Evolutionary conservation across 1,140 invertebrate genomes (phyloP).

Genomic region (Zaprionus lachaisei): DNA sequence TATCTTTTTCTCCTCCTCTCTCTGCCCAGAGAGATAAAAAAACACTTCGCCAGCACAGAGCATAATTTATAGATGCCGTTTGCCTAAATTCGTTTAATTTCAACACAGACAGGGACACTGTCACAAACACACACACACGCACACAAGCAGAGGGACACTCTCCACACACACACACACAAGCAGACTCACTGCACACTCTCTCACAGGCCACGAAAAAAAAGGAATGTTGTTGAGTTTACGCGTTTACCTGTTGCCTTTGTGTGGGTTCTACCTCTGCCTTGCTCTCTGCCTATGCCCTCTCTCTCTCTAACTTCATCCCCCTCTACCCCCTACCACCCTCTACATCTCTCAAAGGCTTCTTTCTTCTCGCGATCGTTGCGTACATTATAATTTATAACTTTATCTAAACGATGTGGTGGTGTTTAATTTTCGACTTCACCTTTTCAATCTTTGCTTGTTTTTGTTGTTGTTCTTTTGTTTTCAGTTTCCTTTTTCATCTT

Average conservation of each 20-base stretch:
- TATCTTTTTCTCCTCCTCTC: not conserved
- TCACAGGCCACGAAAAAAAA: conserved; percentile 1
- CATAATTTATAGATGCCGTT: conserved; percentile 83
- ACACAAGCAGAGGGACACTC: not conserved
- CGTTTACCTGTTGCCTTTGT: conserved; percentile 49
- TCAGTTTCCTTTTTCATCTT: conserved; percentile 14
- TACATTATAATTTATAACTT: conserved; percentile 83
- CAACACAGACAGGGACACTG: conserved; percentile 22
- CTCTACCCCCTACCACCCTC: not conserved
- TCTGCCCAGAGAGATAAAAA: conserved; percentile 46
- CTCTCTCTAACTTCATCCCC: no score
- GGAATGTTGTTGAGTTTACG: conserved; percentile 22
- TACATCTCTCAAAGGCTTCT: conserved; percentile 47
- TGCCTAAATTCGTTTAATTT: conserved; percentile 83
- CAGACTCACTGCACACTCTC: not conserved
- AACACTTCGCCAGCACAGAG: conserved; percentile 53
- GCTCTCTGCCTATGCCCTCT: not conserved
- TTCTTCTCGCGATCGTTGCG: conserved; percentile 54
- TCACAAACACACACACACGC: not conserved
- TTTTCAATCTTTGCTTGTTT: conserved; percentile 65
- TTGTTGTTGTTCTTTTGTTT: conserved; percentile 18
- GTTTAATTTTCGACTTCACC: conserved; percentile 83
- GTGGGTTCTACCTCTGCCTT: conserved; percentile 27
- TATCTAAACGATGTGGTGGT: conserved; percentile 83
- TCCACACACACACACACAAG: not conserved